Percentiles rank a stretch among this genome's conserved stretches.
These are phyloP conservation scores for Alcis repandata DNA, from an alignment of 2,888 invertebrate genomes.

Conservation along the genomic window DNA sequence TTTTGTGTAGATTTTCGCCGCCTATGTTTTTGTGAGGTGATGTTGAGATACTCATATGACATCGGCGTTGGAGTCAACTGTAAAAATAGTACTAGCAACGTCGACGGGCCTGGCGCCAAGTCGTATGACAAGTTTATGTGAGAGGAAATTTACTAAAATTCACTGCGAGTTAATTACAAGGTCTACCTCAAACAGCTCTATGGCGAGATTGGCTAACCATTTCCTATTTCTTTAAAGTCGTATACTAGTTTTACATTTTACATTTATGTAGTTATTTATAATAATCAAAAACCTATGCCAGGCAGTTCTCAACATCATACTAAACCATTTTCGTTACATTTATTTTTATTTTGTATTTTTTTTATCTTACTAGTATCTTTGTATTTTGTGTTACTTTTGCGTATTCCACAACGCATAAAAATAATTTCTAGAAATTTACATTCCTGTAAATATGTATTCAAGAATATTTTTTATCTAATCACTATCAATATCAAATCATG, in stretches of 20 bases:
- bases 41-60: constrained; percentile 26
- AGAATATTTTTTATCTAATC: constrained; percentile 18
- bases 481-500: constrained; percentile 11
- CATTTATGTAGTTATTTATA: too few species aligned
- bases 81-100: constrained; percentile 30
- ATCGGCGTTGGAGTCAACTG: constrained; percentile 22
- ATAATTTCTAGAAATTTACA: background rate
- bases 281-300: too few species aligned
- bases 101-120: constrained; percentile 24
- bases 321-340: too few species aligned
- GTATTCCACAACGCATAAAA: background rate
- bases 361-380: background rate
- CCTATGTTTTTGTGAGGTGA: constrained; percentile 23
- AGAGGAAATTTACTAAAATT: background rate
- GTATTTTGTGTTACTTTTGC: background rate
- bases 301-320: too few species aligned
- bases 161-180: background rate
- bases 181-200: too few species aligned
- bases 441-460: constrained; percentile 7
- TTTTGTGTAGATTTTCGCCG: constrained; percentile 28
- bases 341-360: too few species aligned
- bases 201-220: too few species aligned
- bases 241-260: too few species aligned
- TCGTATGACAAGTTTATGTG: constrained; percentile 3
- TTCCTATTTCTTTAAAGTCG: too few species aligned